Base-by-base conservation (phyloP, 2,888 invertebrate species). In the Gonocerus acuteangulatus region DNA sequence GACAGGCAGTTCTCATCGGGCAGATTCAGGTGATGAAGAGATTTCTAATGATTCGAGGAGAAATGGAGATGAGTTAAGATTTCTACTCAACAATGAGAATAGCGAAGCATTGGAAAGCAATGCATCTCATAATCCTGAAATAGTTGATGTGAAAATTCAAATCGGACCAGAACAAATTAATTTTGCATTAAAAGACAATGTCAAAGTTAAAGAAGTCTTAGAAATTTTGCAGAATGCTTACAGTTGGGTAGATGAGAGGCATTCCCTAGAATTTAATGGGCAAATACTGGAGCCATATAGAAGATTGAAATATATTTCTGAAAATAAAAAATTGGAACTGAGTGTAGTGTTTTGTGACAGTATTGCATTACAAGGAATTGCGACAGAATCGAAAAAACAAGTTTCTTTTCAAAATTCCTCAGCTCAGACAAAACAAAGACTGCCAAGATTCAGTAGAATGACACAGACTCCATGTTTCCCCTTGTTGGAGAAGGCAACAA, bases 401-500 rank as follows among this genome's bases (percentile, higher is more conserved):
- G 2, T 1, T 13, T n/a, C 32, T 3, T 54, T 13, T 42, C 36
- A 54, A 22, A 54, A 42, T 23, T 32, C 16, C 22, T 54, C 54
- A 39, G 54, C 23, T 57, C 57, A 45, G 45, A 47, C 57, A 11
- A 47, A 34, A 7, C 18, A 4, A 15, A 44, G 3, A 13, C 3
- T 4, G 13, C 9, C 42, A 45, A 18, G 13, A 21, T 9, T 13
- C n/a, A 45, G 44, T 9, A 16, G 57, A 32, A 15, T 1, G 3
- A 57, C 57, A 27, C 57, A 57, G 45, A 57, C 57, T 32, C 57
- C 57, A n/a, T 21, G 23, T 32, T 45, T 57, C 7, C 57, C 57
- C 2, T 32, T 57, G 3, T 9, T 57, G n/a, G 57, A 57, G 27
- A 45, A 9, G 19, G 44, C 22, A n/a, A 47, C 23, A 27, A 57